These are phyloP conservation scores for Hydrophis major DNA, from an alignment of 2,797 vertebrate species.

Conservation along the genomic window DNA sequence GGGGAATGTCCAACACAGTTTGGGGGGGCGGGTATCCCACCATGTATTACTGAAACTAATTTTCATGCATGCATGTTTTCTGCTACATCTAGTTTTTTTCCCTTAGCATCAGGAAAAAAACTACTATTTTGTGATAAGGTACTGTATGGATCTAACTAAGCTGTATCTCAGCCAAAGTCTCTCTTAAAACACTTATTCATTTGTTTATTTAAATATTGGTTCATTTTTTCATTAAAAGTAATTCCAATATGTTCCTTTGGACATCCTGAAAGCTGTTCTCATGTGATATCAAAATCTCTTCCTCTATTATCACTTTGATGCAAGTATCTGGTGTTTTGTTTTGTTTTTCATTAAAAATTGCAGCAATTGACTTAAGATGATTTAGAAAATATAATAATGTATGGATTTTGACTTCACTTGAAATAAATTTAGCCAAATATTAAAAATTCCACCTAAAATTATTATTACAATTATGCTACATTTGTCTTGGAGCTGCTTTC, in stretches of 20 bases:
- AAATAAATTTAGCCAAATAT: conserved; percentile 8
- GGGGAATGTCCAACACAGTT: neutral
- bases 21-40: neutral
- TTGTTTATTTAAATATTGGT: neutral
- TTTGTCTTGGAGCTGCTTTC: neutral
- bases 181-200: neutral
- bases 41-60: neutral
- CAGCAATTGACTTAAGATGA: neutral
- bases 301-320: neutral
- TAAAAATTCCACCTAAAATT: conserved; percentile 8
- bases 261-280: neutral
- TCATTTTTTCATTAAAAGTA: neutral
- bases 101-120: neutral
- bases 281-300: neutral
- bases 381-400: neutral
- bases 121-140: neutral
- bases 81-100: neutral
- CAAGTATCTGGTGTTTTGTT: neutral
- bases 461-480: neutral
- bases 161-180: neutral
- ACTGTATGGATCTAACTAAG: neutral
- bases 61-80: neutral
- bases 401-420: neutral
- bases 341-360: neutral
- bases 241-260: neutral